A percentile compares a stretch with the other conserved stretches of the same genome.
These are phyloP conservation scores for Aphaenogaster rudis DNA, from an alignment of 1,140 invertebrate species.

Conservation along the genomic window DNA sequence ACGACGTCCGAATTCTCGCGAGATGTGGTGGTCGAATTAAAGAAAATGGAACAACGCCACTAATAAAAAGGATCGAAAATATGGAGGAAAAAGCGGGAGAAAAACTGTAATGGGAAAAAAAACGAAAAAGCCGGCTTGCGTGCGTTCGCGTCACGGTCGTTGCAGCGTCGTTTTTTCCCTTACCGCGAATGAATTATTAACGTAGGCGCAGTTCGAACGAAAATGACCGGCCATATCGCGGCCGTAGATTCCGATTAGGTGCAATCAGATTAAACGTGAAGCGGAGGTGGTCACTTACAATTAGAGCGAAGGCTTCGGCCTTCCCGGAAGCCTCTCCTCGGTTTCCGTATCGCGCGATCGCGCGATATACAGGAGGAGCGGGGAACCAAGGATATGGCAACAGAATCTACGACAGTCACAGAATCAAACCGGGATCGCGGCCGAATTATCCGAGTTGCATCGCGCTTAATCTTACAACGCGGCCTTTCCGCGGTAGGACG, in stretches of 20 bases:
- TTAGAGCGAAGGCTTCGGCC: conserved; percentile 15
- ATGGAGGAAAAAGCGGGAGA: neutral
- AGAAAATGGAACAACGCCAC: neutral
- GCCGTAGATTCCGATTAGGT: conserved; percentile 59
- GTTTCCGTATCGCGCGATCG: neutral
- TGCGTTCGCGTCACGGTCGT: neutral
- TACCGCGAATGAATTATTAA: conserved; percentile 57
- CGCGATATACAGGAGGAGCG: neutral
- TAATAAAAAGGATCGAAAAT: neutral
- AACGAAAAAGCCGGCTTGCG: neutral
- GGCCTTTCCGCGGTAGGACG: conserved; percentile 39
- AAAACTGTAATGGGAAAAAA: neutral
- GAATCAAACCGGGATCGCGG: conserved; percentile 22
- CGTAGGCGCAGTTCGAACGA: conserved; percentile 5
- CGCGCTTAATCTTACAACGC: conserved; percentile 59
- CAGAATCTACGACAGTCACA: neutral
- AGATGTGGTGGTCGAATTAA: neutral
- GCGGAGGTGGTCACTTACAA: neutral
- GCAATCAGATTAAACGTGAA: conserved; percentile 65
- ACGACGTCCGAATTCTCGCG: neutral
- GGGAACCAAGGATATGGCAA: neutral
- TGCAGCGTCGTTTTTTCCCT: neutral
- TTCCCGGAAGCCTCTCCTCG: conserved; percentile 51
- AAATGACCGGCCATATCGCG: neutral
- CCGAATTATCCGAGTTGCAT: conserved; percentile 60